Evolutionary conservation across 2,888 invertebrate species (phyloP), one percentile per base, ranked within the genome.

Genomic region (Pegoplata infirma): DNA sequence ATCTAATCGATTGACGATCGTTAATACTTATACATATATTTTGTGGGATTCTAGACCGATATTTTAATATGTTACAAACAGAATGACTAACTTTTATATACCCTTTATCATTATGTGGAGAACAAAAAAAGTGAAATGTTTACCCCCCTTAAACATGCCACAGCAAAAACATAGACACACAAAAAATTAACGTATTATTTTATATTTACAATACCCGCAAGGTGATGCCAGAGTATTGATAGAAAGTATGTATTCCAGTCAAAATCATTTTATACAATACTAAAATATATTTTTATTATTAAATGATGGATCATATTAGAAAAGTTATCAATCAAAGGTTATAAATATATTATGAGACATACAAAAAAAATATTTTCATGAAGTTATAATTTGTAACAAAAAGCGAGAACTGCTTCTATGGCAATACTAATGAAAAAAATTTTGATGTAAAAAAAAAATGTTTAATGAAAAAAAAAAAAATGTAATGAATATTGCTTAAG

Each of bases 261-360:
- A 23, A 47, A 19, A 40, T 17, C n/a, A 32, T n/a, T 64, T 46
- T 25, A 16, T 32, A 47, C 17, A 32, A 47, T 64, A n/a, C 4
- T 49, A 49, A 28, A 46, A 78, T 69, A 79, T 59, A 53, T 69
- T n/a, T n/a, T n/a, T 56, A 49, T 61, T 49, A 19, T 32, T 49
- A 61, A 66, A 71, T 66, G 61, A 69, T 61, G 64, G 21, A 61
- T 66, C 56, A 72, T 68, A 68, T 76, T 73, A n/a, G 76, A 68
- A 69, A 73, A 59, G 55, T 68, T 32, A 80, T 80, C 76, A 80
- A 80, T 80, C 80, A 76, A 73, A 12, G 17, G 61, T 44, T 46
- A 47, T 58, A 49, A 36, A 61, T 67, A 40, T 55, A 53, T 47
- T 71, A 59, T 69, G 49, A 59, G 51, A 53, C 36, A 66, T 40